Conservation (phyloP, 2,113 vertebrate species). For the Scomber scombrus region DNA sequence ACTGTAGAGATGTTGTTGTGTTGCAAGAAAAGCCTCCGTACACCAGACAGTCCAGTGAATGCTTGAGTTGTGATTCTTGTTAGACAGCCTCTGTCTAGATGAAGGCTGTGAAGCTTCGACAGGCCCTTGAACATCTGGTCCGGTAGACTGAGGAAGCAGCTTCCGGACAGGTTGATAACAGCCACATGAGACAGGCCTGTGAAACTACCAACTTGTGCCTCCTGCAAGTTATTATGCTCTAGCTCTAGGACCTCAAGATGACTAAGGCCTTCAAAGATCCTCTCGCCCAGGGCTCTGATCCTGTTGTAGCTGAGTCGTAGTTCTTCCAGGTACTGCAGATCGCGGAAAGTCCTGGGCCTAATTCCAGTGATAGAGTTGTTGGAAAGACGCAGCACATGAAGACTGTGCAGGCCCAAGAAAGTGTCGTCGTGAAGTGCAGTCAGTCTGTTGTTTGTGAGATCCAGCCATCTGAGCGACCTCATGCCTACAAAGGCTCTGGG, state of each 20-base stretch:
- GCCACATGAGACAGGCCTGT: conserved; percentile 89
- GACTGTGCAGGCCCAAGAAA: conserved; percentile 89
- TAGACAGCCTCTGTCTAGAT: conserved; percentile 92
- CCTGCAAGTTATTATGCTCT: conserved; percentile 93
- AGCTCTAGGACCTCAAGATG: conserved; percentile 93
- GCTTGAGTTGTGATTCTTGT: conserved; percentile 84
- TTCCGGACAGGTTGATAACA: conserved; percentile 93
- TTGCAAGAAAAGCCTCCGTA: conserved; percentile 93
- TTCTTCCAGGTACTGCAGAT: conserved; percentile 94
- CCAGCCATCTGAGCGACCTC: conserved; percentile 95
- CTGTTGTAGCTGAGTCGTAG: conserved; percentile 91
- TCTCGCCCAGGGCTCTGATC: conserved; percentile 86
- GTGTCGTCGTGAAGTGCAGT: conserved; percentile 90
- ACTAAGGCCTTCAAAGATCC: conserved; percentile 90
- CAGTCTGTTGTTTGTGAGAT: conserved; percentile 93
- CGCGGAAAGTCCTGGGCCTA: conserved; percentile 90
- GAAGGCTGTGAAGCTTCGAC: conserved; percentile 92
- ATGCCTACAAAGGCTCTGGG: conserved; percentile 92
- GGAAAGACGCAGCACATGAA: conserved; percentile 92
- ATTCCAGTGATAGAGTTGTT: conserved; percentile 90
- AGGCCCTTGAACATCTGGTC: conserved; percentile 91
- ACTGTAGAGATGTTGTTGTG: conserved; percentile 87
- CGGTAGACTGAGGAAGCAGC: conserved; percentile 89
- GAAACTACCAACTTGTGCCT: conserved; percentile 87
- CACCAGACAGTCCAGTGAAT: conserved; percentile 88